Evolutionary conservation across 2,113 vertebrate species (phyloP), one percentile per base, ranked within the genome.

Genomic region (Cercopithecus mona): DNA sequence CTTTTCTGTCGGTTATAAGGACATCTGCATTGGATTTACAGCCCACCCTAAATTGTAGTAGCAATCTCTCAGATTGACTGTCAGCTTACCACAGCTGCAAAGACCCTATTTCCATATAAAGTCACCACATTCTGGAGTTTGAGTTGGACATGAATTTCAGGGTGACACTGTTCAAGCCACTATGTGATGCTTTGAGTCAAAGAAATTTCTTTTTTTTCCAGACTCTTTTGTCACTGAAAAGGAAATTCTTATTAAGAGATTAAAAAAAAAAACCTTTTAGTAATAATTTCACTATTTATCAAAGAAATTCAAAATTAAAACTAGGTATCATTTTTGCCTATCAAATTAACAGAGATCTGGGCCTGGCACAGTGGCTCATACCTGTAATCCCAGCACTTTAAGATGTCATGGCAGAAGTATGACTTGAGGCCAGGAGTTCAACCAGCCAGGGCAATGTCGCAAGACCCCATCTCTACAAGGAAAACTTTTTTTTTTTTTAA

Each of bases 241-340:
- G 78, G 70, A 78, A 12, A 88, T 87, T n/a, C 7, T 59, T 43
- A 45, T 57, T 90, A 45, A 8, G 18, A 13, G 30, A 27, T 27
- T 7, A 1, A 43, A 78, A 92, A 52, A 52, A 50, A 55, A 64
- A 81, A 88, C 13, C 3, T 14, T 55, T 50, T 50, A 92, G 27
- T n/a, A 0, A 57, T 90, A 45, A 57, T 83, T 40, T 55, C 32
- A 93, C 23, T 61, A 2, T 79, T 75, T 68, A 68, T 83, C 88
- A 94, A 86, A 90, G 35, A 94, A 55, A 85, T 81, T 85, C 14
- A 35, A 73, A 93, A 57, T 78, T 88, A 84, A 83, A 92, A 17
- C 27, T 57, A 86, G 18, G 8, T 73, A 23, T 78, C 72, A 84
- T 75, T 75, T 73, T 86, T 75, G 13, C 76, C 50, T 64, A 4